phyloP scores from a whole-genome alignment of 1,140 invertebrate species.

The Brachionus calyciflorus region DNA sequence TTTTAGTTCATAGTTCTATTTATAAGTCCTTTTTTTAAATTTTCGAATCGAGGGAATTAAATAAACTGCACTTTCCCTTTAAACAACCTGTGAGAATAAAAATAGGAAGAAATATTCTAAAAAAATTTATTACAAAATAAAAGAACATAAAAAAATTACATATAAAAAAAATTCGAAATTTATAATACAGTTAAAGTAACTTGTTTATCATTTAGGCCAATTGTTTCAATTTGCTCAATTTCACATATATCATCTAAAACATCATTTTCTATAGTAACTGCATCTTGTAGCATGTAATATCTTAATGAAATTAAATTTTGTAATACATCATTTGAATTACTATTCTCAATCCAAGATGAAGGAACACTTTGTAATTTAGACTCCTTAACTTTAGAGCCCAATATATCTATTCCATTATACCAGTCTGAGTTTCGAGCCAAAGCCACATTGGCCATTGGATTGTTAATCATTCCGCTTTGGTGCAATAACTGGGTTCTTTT shows the following conservation, averaged over 20 bases:
- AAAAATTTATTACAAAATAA: too few relatives aligned
- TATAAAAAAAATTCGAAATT: too few relatives aligned
- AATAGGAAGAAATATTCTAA: too few relatives aligned
- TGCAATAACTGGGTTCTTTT: not conserved
- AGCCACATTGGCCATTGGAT: slow-evolving; percentile 7
- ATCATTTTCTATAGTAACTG: not conserved
- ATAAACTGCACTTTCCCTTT: too few relatives aligned
- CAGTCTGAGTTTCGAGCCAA: not conserved
- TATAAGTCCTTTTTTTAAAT: too few relatives aligned
- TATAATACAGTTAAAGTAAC: not conserved
- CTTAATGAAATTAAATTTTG: slow-evolving; percentile 27
- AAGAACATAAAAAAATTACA: too few relatives aligned
- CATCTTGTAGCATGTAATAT: slow-evolving; percentile 32
- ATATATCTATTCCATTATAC: slow-evolving; percentile 36
- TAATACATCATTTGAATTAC: slow-evolving; percentile 7
- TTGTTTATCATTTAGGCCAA: not conserved
- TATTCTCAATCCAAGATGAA: slow-evolving; percentile 20
- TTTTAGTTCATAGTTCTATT: too few relatives aligned
- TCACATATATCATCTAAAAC: not conserved
- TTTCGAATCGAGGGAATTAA: too few relatives aligned
- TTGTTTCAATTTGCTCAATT: not conserved
- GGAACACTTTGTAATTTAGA: not conserved
- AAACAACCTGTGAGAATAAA: too few relatives aligned
- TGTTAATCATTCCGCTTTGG: not conserved
- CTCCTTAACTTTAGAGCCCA: not conserved